Evolutionary conservation across 1,140 invertebrate species (phyloP).

Genomic region (Galendromus occidentalis): DNA sequence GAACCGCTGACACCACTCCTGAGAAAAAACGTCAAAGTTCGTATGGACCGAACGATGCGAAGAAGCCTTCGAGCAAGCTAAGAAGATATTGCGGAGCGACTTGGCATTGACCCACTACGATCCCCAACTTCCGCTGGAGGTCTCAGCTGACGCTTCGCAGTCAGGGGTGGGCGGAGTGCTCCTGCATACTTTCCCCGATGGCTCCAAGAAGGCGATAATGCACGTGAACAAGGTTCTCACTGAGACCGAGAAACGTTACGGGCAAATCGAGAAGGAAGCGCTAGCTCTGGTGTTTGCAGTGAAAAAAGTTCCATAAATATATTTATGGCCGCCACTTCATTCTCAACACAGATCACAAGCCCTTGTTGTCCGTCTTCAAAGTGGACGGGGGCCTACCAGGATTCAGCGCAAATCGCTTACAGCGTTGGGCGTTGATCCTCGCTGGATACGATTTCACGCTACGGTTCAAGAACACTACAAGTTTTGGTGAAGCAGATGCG

Average conservation of each 20-base stretch:
- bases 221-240: conserved; percentile 22
- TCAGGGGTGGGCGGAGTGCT: not conserved
- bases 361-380: conserved; percentile 27
- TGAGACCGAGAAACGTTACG: conserved; percentile 31
- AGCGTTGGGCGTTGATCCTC: conserved; percentile 26
- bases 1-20: not conserved
- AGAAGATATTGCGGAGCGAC: not conserved
- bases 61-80: too few species aligned
- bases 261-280: conserved; percentile 34
- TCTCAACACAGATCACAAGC: conserved; percentile 31
- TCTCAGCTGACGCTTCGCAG: not conserved
- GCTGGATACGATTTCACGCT: conserved; percentile 25
- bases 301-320: conserved; percentile 33
- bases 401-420: conserved; percentile 23
- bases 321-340: conserved; percentile 27
- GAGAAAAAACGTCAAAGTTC: not conserved
- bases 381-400: conserved; percentile 20
- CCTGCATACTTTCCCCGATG: not conserved
- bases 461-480: conserved; percentile 18
- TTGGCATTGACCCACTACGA: not conserved
- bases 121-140: not conserved
- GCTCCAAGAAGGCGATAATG: not conserved
- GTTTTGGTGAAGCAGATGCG: conserved; percentile 21
- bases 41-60: not conserved
- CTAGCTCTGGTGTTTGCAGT: conserved; percentile 34